Percentiles rank a stretch among this genome's conserved stretches.
Evolutionary conservation across 1,140 invertebrate species (phyloP).

Genomic region (Caenorhabditis inopinata): DNA sequence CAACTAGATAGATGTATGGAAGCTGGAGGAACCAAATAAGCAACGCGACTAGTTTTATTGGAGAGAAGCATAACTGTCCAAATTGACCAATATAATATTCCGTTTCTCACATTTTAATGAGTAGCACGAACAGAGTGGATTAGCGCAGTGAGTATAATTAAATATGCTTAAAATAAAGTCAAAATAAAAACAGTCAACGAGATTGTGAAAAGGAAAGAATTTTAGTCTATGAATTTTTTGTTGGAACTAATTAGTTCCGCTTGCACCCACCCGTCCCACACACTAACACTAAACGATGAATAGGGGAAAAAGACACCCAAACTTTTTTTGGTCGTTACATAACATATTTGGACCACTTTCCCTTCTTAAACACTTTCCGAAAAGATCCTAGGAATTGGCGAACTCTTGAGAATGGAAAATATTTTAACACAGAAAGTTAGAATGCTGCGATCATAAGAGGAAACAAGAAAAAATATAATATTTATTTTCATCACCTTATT

Average conservation of each 20-base stretch:
- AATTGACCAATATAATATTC: no score
- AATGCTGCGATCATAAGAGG: background rate
- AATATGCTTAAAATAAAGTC: background rate
- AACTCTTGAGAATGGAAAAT: slow-evolving; percentile 31
- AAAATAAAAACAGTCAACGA: background rate
- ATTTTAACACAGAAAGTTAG: slow-evolving; percentile 16
- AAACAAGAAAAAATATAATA: background rate
- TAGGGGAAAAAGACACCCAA: background rate
- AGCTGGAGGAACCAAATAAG: no score
- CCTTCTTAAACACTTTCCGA: background rate
- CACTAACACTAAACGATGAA: background rate
- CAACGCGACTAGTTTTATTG: no score
- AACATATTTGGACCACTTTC: background rate
- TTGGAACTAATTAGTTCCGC: slow-evolving; percentile 21
- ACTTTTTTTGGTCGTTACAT: slow-evolving; percentile 26
- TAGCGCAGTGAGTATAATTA: no score
- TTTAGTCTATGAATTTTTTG: background rate
- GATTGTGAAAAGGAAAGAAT: slow-evolving; percentile 14
- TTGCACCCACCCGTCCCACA: no score
- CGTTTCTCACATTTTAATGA: no score
- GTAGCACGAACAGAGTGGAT: no score
- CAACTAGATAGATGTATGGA: no score
- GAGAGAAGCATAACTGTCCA: no score
- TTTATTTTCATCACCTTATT: no score
- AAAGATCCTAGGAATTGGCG: background rate